Conservation (phyloP, 2,888 invertebrate genomes). For the Pandemis corylana region DNA sequence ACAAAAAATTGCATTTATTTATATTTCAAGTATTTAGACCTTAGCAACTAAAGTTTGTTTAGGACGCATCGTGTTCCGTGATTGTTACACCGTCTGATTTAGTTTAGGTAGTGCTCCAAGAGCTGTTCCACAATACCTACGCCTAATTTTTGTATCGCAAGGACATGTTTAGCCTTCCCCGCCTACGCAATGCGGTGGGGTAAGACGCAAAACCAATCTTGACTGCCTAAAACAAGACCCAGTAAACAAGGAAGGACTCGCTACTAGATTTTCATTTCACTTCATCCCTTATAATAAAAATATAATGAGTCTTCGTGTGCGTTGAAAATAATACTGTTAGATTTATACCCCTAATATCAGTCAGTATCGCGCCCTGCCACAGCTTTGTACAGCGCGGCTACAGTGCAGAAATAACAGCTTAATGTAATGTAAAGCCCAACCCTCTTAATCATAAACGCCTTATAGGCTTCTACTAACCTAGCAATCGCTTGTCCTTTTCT, state of each 20-base stretch:
- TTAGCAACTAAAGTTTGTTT: no score
- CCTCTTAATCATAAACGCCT: no score
- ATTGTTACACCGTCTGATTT: no score
- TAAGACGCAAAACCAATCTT: neutral
- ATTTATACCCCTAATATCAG: conserved; percentile 41
- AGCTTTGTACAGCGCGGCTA: neutral
- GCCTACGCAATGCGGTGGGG: neutral
- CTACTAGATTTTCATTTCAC: conserved; percentile 38
- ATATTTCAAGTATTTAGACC: no score
- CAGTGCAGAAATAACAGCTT: neutral
- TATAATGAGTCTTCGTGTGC: conserved; percentile 36
- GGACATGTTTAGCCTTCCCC: no score
- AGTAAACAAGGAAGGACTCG: neutral
- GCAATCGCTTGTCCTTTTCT: no score
- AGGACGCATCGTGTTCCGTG: no score
- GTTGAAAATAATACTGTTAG: conserved; percentile 39
- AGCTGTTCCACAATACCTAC: no score
- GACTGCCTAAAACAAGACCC: neutral
- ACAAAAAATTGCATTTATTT: no score
- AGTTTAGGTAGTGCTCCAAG: no score
- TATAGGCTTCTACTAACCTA: no score
- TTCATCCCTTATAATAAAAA: conserved; percentile 32
- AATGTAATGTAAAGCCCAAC: neutral
- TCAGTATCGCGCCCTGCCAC: conserved; percentile 26
- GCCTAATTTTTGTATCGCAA: no score